Percentiles rank a stretch among this genome's conserved stretches.
phyloP scores from a whole-genome alignment of 2,888 invertebrate species.

The Microdon myrmicae region DNA sequence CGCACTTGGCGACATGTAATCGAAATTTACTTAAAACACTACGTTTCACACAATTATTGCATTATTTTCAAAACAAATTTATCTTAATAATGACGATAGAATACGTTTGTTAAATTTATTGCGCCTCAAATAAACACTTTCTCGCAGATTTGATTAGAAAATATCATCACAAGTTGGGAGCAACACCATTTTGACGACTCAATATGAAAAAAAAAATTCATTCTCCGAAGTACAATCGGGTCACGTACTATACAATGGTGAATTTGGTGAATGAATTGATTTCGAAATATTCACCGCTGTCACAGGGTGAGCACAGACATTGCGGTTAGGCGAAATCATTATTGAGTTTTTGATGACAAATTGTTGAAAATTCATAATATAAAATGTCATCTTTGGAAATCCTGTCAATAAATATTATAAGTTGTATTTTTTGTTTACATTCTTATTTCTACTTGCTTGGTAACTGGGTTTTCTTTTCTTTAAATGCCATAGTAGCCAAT shows the following conservation, averaged over 20 bases:
- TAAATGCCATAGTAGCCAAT: no score
- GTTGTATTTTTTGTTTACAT: no score
- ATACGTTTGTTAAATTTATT: slow-evolving; percentile 19
- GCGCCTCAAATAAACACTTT: slow-evolving; percentile 37
- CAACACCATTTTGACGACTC: slow-evolving; percentile 51
- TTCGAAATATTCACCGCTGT: slow-evolving; percentile 21
- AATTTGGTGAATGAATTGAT: no score
- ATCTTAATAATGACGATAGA: slow-evolving; percentile 20
- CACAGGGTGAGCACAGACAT: no score
- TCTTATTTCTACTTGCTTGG: no score
- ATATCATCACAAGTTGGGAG: slow-evolving; percentile 44
- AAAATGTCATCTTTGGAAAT: no score
- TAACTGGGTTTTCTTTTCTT: no score
- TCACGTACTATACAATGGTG: slow-evolving; percentile 50
- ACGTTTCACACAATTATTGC: slow-evolving; percentile 38
- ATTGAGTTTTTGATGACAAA: no score
- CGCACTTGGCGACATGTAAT: slow-evolving; percentile 46
- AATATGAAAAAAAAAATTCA: slow-evolving; percentile 37
- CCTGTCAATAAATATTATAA: no score
- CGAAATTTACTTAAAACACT: slow-evolving; percentile 45
- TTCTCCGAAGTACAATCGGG: slow-evolving; percentile 48
- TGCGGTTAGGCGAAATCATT: no score
- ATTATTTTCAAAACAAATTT: slow-evolving; percentile 26
- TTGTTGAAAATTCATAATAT: no score
- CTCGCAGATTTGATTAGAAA: slow-evolving; percentile 25